Evolutionary conservation across 1,140 invertebrate species (phyloP).

Genomic region (Drosophila murphyi): DNA sequence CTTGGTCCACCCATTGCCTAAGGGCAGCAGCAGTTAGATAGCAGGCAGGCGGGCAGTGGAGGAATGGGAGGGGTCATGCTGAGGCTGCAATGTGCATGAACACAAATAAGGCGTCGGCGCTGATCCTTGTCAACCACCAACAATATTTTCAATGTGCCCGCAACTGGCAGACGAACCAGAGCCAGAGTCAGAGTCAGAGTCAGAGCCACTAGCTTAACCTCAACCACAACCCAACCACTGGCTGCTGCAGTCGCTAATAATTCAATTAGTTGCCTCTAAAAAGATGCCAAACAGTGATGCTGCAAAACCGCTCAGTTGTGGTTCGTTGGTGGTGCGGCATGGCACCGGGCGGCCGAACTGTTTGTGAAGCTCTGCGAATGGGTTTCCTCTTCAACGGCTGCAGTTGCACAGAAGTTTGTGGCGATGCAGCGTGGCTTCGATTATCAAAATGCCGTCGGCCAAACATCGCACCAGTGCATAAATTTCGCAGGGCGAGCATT

Average conservation of each 20-base stretch:
- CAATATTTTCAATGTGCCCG: slow-evolving; percentile 69
- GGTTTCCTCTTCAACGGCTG: slow-evolving; percentile 2
- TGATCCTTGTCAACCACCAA: slow-evolving; percentile 81
- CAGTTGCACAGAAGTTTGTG: slow-evolving; percentile 39
- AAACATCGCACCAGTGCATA: slow-evolving; percentile 71
- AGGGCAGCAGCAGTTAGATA: slow-evolving; percentile 42
- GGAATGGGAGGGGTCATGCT: slow-evolving; percentile 11
- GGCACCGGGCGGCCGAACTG: neutral
- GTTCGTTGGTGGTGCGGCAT: slow-evolving; percentile 13
- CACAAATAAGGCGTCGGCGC: slow-evolving; percentile 81
- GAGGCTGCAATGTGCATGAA: slow-evolving; percentile 69
- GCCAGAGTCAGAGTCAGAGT: neutral
- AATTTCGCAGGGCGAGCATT: slow-evolving; percentile 44
- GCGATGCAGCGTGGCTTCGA: slow-evolving; percentile 57
- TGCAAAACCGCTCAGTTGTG: slow-evolving; percentile 12
- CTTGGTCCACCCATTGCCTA: slow-evolving; percentile 59
- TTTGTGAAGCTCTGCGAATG: neutral
- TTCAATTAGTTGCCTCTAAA: slow-evolving; percentile 76
- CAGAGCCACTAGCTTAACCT: neutral
- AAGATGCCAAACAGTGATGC: slow-evolving; percentile 64
- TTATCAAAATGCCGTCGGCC: slow-evolving; percentile 68
- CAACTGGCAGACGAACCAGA: slow-evolving; percentile 33
- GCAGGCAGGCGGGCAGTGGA: slow-evolving; percentile 23
- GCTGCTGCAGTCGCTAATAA: slow-evolving; percentile 66
- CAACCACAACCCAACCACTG: slow-evolving; percentile 25